Evolutionary conservation across 2,888 invertebrate species (phyloP), one percentile per base, ranked within the genome.

Genomic region (Mamestra brassicae): DNA sequence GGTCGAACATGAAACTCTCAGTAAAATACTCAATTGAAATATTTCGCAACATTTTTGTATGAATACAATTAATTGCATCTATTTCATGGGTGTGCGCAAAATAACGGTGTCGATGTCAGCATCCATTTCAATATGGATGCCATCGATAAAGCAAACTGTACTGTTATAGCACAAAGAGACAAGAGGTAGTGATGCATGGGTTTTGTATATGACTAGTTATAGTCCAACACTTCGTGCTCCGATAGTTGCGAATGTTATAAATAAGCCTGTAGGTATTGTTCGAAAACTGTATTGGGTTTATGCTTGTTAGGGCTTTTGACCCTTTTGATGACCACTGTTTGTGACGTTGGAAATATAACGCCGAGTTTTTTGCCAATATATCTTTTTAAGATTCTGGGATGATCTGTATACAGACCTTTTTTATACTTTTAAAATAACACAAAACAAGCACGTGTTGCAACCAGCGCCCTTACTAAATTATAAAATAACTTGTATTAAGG

Each of bases 51-150:
- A 82, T 77, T 75, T 52, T 78, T 78, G 80, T 75, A 64, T 82
- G 77, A 83, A 84, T 88, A 87, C 80, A 81, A 80, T 87, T 90
- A 90, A 91, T 90, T 89, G 89, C 88, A 85, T 87, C 89, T 86
- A 93, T 93, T 92, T 92, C 92, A 94, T 90, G 92, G 91, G 90
- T 91, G 90, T 92, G 91, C 86, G 89, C 90, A 89, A 87, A 86
- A 85, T 94, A 95, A 95, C 95, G 94, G 95, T 92, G 87, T 90
- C 86, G 85, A 90, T 92, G 90, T 86, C 92, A 89, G 90, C 86
- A 90, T 92, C 90, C 90, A 90, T 94, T 94, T 93, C 93, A 93
- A 93, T 93, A 88, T 85, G 84, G 86, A 87, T 88, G 89, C 87
- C 90, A 93, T 93, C 91, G 89, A 91, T 94, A 93, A 91, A 89